These are phyloP conservation scores for Caenorhabditis latens DNA, from an alignment of 1,140 invertebrate genomes.

Conservation along the genomic window DNA sequence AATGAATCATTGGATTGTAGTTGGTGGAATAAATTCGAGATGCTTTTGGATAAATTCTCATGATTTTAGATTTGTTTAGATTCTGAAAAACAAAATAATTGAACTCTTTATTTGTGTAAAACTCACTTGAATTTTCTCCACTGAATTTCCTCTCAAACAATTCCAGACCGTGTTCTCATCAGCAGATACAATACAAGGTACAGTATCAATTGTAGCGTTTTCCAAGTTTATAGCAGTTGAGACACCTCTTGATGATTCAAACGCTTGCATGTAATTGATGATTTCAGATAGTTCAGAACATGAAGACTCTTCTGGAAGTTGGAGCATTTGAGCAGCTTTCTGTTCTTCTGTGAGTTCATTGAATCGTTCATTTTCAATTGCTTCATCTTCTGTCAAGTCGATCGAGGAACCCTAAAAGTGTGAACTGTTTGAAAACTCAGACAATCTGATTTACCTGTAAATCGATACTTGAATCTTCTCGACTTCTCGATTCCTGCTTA, in stretches of 20 bases:
- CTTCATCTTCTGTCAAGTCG: conserved; percentile 22
- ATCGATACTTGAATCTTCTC: conserved; percentile 13
- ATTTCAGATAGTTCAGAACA: conserved; percentile 11
- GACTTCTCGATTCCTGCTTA: conserved; percentile 17
- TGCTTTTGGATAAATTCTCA: conserved; percentile 33
- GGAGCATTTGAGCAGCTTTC: conserved; percentile 7
- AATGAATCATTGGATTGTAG: conserved; percentile 48
- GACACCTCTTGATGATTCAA: background rate
- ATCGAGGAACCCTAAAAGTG: background rate
- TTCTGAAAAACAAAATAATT: background rate
- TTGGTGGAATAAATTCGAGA: conserved; percentile 33
- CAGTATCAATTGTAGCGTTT: background rate
- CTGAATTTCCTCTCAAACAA: conserved; percentile 2
- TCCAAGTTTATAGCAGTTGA: conserved; percentile 17
- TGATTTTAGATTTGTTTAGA: conserved; percentile 7
- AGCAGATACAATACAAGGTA: conserved; percentile 30
- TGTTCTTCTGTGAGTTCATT: conserved; percentile 38
- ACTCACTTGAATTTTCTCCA: conserved; percentile 14
- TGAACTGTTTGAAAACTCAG: no score
- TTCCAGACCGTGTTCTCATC: conserved; percentile 44
- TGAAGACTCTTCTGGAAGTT: conserved; percentile 26
- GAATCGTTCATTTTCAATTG: conserved; percentile 14
- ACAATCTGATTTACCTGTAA: no score
- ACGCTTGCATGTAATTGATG: conserved; percentile 40
- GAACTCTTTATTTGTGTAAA: background rate